Conservation (phyloP, 2,888 invertebrate species). For the Silvanus unidentatus region DNA sequence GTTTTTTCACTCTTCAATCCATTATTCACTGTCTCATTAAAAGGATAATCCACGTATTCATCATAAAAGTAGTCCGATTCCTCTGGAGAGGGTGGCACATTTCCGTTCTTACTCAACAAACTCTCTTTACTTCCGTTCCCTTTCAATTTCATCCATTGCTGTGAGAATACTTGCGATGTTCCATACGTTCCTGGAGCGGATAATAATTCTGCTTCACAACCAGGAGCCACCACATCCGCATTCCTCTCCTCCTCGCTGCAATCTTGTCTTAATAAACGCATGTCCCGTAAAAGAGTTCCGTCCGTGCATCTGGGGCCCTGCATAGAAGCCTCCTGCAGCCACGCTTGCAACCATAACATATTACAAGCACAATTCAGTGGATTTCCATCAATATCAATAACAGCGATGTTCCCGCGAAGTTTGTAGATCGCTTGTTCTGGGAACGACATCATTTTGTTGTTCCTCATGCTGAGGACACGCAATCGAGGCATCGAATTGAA, state of each 20-base stretch:
- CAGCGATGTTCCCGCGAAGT: conserved; percentile 72
- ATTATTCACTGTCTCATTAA: conserved; percentile 52
- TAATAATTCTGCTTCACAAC: conserved; percentile 63
- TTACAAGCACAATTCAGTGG: conserved; percentile 77
- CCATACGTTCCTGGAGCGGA: conserved; percentile 45
- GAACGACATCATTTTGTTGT: conserved; percentile 69
- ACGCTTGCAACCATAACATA: conserved; percentile 76
- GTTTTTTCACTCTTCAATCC: conserved; percentile 13
- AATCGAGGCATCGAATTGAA: conserved; percentile 80
- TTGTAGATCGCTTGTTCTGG: conserved; percentile 69
- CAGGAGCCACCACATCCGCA: conserved; percentile 56
- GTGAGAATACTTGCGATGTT: conserved; percentile 55
- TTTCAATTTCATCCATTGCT: conserved; percentile 53
- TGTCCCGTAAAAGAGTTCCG: conserved; percentile 68
- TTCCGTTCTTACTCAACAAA: conserved; percentile 46
- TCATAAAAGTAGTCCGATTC: conserved; percentile 80
- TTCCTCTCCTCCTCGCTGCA: conserved; percentile 51
- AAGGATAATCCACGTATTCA: conserved; percentile 73
- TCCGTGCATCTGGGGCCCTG: conserved; percentile 75
- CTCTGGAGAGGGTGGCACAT: conserved; percentile 59
- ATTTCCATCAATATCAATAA: conserved; percentile 84
- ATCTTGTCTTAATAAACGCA: conserved; percentile 64
- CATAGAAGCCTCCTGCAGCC: conserved; percentile 70
- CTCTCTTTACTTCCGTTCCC: conserved; percentile 44
- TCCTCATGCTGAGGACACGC: conserved; percentile 70